A percentile compares a stretch with the other conserved stretches of the same genome.
Evolutionary conservation across 2,797 vertebrate species (phyloP).

Genomic region (Falco novaeseelandiae): DNA sequence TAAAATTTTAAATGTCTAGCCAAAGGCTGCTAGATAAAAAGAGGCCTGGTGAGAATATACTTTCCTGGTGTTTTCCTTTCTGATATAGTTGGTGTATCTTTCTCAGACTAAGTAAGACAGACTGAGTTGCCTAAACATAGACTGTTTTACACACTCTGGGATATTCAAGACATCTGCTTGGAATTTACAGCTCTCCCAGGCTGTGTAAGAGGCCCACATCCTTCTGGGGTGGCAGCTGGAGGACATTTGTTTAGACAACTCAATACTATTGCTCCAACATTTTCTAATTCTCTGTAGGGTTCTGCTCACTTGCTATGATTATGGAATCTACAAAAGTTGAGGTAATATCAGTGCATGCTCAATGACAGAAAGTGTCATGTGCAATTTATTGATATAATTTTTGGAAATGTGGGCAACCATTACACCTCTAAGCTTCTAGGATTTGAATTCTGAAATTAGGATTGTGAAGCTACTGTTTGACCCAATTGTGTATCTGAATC

Average conservation of each 20-base stretch:
- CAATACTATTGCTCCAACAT: background rate
- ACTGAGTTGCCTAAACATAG: background rate
- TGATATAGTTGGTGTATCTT: background rate
- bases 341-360: background rate
- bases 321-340: background rate
- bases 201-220: background rate
- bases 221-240: background rate
- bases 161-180: background rate
- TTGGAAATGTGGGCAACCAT: background rate
- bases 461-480: background rate
- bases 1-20: background rate
- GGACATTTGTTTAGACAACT: slow-evolving; percentile 13
- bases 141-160: background rate
- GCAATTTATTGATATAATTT: background rate
- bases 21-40: background rate
- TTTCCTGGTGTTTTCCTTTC: background rate
- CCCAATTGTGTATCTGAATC: background rate
- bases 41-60: background rate
- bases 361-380: background rate
- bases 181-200: background rate
- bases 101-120: background rate
- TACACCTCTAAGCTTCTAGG: background rate
- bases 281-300: background rate
- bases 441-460: background rate
- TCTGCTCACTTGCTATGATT: background rate